A percentile compares a stretch with the other conserved stretches of the same genome.
These are phyloP conservation scores for Equus quagga DNA, from an alignment of 2,113 vertebrate species.

Conservation along the genomic window DNA sequence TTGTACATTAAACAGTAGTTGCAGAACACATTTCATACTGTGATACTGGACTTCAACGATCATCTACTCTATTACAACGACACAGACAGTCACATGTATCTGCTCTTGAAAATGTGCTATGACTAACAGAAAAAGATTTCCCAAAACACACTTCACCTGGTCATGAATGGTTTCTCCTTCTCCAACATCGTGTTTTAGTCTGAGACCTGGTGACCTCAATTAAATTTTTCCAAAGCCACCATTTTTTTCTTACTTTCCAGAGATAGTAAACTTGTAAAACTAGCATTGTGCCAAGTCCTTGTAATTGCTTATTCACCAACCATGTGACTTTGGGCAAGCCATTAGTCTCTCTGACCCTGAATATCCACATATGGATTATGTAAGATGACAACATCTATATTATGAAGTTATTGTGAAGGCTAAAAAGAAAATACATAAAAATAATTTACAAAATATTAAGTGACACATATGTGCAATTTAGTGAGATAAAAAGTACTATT, in stretches of 20 bases:
- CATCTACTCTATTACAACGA: background rate
- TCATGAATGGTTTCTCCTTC: background rate
- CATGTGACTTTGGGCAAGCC: background rate
- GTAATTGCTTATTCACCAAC: background rate
- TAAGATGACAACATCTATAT: background rate
- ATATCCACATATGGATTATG: background rate
- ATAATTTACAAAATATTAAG: background rate
- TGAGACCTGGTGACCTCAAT: background rate
- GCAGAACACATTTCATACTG: background rate
- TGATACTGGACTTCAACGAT: background rate
- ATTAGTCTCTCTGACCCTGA: background rate
- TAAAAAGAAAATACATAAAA: background rate
- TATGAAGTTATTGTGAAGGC: background rate
- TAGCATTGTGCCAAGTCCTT: background rate
- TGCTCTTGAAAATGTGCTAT: background rate
- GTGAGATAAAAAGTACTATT: background rate
- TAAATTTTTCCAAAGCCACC: background rate
- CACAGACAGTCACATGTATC: background rate
- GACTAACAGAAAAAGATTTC: background rate
- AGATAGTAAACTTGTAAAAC: background rate
- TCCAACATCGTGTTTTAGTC: background rate
- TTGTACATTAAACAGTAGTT: conserved; percentile 36
- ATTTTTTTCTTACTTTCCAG: background rate
- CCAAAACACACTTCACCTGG: background rate
- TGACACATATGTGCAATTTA: background rate